Base-by-base conservation (phyloP, 2,113 vertebrate genomes). In the Scytalopus superciliaris region DNA sequence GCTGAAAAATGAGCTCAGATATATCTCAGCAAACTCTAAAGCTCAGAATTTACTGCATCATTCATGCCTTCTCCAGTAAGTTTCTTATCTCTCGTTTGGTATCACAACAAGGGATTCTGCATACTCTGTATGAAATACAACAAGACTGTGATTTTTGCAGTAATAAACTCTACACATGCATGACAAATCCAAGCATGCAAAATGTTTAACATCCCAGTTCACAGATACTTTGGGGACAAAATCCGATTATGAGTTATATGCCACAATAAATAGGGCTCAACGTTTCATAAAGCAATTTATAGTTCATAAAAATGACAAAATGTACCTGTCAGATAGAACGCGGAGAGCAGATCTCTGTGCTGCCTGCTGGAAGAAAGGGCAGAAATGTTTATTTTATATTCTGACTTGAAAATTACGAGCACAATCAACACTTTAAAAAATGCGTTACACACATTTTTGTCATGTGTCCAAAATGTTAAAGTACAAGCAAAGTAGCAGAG, bases 261-360 rank as follows among this genome's bases (percentile, higher is more conserved):
- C 97, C 97, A 98, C 98, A 97, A 97, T 98, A 98, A 98, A 98
- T 97, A 98, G 98, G 97, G 96, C 96, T 98, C 98, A 97, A 97
- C 94, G 95, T 98, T 98, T 98, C 97, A 98, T 98, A 98, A 98
- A 98, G 97, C 98, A 98, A 98, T 98, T 98, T 98, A 98, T 98
- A 98, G 97, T 98, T 98, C 98, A 98, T 98, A 98, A 98, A 98
- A 98, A 98, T 98, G 97, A 98, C 97, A 98, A 98, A 98, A 98
- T 97, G 96, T 98, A 98, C 98, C 98, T 98, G 98, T 98, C 98
- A 98, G 98, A 97, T 47, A 98, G 96, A 97, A 98, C 77, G 83
- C 95, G 98, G 97, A 98, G 97, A 97, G 97, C 95, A 87, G 98
- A 98, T 98, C 97, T 98, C 98, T 98, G 97, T 97, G 98, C 95